phyloP scores from a whole-genome alignment of 2,113 vertebrate species.

The Epinephelus fuscoguttatus region DNA sequence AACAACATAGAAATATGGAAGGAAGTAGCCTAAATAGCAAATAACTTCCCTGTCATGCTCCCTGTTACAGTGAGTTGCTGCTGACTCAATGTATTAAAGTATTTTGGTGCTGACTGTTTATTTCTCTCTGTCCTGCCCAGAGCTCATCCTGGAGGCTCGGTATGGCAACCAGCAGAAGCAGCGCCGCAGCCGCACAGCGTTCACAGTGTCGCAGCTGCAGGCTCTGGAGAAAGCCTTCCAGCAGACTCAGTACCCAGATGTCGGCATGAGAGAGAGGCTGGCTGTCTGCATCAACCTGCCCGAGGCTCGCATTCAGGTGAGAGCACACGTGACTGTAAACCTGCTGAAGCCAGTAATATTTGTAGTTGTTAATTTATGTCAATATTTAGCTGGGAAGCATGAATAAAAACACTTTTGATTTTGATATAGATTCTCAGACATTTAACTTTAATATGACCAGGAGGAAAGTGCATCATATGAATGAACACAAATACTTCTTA shows the following conservation, averaged over 20 bases:
- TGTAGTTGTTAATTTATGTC: background rate
- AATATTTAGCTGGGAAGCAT: background rate
- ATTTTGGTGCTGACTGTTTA: background rate
- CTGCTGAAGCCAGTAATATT: background rate
- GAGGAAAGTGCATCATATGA: background rate
- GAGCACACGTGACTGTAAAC: constrained; percentile 1
- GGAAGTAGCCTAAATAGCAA: background rate
- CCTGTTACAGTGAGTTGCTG: background rate
- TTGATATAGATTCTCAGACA: background rate
- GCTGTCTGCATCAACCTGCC: constrained; percentile 87
- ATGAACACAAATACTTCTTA: background rate
- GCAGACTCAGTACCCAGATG: constrained; percentile 88
- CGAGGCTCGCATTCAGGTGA: constrained; percentile 88
- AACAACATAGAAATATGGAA: background rate
- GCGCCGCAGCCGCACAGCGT: constrained; percentile 85
- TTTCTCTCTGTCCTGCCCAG: constrained; percentile 59
- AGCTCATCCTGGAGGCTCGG: constrained; percentile 85
- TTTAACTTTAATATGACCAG: background rate
- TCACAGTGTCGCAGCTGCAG: constrained; percentile 85
- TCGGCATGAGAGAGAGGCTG: constrained; percentile 86
- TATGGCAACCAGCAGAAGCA: constrained; percentile 86
- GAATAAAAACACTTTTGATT: background rate
- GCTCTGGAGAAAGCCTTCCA: constrained; percentile 87
- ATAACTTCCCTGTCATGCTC: background rate
- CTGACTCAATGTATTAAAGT: background rate